phyloP scores from a whole-genome alignment of 2,113 vertebrate genomes.

The Potamarius usumacintae region DNA sequence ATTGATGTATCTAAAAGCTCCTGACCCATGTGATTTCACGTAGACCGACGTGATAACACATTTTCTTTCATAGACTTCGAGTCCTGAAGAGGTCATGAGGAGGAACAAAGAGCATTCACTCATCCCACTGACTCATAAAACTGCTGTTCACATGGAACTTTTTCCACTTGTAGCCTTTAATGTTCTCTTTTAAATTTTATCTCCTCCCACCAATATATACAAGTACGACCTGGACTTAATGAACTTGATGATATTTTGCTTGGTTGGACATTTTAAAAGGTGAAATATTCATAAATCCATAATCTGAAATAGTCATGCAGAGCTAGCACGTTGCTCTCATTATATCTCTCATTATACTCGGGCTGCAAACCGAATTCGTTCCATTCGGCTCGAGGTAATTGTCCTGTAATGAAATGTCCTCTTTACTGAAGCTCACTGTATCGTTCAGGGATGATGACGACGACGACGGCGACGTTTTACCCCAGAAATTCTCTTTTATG shows the following conservation, averaged over 20 bases:
- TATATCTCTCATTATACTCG: slow-evolving; percentile 41
- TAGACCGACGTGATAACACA: not conserved
- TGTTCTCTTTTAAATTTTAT: not conserved
- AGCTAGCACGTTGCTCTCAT: not conserved
- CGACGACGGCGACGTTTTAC: slow-evolving; percentile 25
- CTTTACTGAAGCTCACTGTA: slow-evolving; percentile 22
- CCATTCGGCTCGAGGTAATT: slow-evolving; percentile 39
- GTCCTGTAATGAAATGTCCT: slow-evolving; percentile 36
- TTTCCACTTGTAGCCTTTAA: not conserved
- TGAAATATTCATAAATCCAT: not conserved
- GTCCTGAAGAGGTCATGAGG: not conserved
- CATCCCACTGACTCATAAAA: not conserved
- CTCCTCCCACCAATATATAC: not conserved
- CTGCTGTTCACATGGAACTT: not conserved
- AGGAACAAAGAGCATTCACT: not conserved
- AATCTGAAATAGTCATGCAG: slow-evolving; percentile 4
- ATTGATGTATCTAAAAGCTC: not conserved
- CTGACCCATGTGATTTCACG: not conserved
- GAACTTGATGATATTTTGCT: not conserved
- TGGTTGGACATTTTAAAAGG: not conserved
- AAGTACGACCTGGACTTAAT: not conserved
- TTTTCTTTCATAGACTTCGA: not conserved
- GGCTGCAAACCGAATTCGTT: slow-evolving; percentile 38
- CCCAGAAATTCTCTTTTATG: slow-evolving; percentile 18
- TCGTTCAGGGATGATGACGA: slow-evolving; percentile 12